These are phyloP conservation scores for Panopea generosa DNA, from an alignment of 2,888 invertebrate species.

Conservation along the genomic window DNA sequence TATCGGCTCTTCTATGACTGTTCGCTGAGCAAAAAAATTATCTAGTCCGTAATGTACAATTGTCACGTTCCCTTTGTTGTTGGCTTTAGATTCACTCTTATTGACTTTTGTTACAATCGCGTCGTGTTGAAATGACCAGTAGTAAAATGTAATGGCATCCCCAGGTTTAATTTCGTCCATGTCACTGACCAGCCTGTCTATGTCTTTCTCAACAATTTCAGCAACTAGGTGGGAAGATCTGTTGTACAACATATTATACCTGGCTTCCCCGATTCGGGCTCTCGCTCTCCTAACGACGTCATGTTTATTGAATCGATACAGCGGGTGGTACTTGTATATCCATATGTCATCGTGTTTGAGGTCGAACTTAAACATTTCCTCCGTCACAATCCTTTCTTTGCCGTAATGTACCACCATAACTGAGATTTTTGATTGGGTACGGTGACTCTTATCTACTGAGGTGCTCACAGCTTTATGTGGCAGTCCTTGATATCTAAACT, in stretches of 20 bases:
- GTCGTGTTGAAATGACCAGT: constrained; percentile 31
- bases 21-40: constrained; percentile 13
- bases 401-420: constrained; percentile 34
- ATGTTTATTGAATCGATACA: constrained; percentile 11
- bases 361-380: constrained; percentile 36
- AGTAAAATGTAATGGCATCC: constrained; percentile 29
- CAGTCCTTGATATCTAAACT: constrained; percentile 7
- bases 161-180: constrained; percentile 20
- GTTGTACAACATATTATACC: constrained; percentile 11
- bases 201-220: constrained; percentile 22
- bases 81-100: not conserved
- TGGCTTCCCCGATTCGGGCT: constrained; percentile 20
- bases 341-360: constrained; percentile 30
- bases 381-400: constrained; percentile 4
- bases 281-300: constrained; percentile 29
- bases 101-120: constrained; percentile 27
- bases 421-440: constrained; percentile 3
- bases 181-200: constrained; percentile 5
- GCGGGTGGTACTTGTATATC: constrained; percentile 32
- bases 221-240: constrained; percentile 27
- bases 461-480: constrained; percentile 38
- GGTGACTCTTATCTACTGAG: constrained; percentile 3
- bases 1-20: constrained; percentile 24
- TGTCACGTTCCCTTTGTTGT: constrained; percentile 1
- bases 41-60: constrained; percentile 37